Evolutionary conservation across 1,140 invertebrate genomes (phyloP).

Genomic region (Formica exsecta): DNA sequence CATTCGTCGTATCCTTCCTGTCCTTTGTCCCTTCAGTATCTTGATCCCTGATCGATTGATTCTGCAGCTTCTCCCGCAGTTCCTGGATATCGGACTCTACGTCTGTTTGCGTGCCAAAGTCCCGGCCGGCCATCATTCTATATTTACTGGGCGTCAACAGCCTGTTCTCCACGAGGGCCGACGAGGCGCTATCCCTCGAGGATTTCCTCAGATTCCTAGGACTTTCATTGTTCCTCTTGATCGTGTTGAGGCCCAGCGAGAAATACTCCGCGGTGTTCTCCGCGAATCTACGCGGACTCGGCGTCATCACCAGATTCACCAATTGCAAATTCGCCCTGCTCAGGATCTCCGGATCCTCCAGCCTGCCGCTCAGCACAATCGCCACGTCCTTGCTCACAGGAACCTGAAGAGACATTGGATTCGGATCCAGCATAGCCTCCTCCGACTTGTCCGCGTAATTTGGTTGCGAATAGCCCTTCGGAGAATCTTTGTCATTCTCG

Average conservation of each 20-base stretch:
- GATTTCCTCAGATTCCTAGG: constrained; percentile 68
- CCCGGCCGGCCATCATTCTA: constrained; percentile 86
- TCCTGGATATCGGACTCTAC: constrained; percentile 79
- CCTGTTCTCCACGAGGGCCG: constrained; percentile 83
- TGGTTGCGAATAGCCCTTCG: neutral
- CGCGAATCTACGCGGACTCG: constrained; percentile 67
- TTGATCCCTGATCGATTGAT: constrained; percentile 69
- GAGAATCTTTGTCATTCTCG: neutral
- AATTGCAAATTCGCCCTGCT: constrained; percentile 78
- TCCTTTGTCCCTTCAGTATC: constrained; percentile 69
- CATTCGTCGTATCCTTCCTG: constrained; percentile 78
- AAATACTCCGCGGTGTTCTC: constrained; percentile 75
- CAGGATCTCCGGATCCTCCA: constrained; percentile 81
- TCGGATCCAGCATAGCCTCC: constrained; percentile 25
- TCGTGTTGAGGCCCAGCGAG: constrained; percentile 77
- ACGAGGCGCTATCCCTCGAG: constrained; percentile 52
- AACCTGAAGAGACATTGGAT: constrained; percentile 69
- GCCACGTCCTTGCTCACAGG: constrained; percentile 83
- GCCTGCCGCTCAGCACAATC: constrained; percentile 82
- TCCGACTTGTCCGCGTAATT: constrained; percentile 16
- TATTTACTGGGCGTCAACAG: constrained; percentile 89
- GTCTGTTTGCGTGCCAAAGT: constrained; percentile 91
- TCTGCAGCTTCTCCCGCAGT: constrained; percentile 70
- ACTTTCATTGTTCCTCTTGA: constrained; percentile 71
- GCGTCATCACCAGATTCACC: constrained; percentile 80